Conservation (phyloP, 2,113 vertebrate genomes). For the Oreotrochilus melanogaster region DNA sequence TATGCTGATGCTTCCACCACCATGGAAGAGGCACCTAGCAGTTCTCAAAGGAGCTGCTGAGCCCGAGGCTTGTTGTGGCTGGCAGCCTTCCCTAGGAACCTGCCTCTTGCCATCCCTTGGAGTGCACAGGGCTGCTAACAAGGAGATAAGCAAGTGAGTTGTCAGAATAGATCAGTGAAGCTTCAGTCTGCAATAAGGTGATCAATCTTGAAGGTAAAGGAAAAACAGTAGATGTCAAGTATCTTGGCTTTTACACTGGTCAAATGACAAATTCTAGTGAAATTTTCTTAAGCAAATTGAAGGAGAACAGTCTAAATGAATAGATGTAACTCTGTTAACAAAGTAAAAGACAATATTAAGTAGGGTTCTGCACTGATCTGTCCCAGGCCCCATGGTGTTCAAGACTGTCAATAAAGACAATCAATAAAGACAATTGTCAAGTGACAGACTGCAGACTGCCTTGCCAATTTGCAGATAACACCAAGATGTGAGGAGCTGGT, state of each 20-base stretch:
- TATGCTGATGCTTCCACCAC: background rate
- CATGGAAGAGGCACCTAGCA: background rate
- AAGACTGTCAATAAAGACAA: background rate
- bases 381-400: background rate
- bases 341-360: background rate
- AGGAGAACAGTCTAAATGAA: background rate
- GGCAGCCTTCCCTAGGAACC: background rate
- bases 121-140: background rate
- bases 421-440: background rate
- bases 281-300: constrained; percentile 13
- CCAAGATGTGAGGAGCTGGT: background rate
- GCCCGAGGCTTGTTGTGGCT: background rate
- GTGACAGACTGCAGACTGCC: background rate
- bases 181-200: background rate
- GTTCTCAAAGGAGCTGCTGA: background rate
- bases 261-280: constrained; percentile 18
- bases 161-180: constrained; percentile 32
- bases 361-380: background rate
- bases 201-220: constrained; percentile 21
- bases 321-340: background rate
- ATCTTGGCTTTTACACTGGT: background rate
- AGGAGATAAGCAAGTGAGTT: background rate
- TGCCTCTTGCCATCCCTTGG: background rate
- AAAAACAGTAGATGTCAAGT: background rate
- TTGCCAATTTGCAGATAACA: background rate